Conservation (phyloP, 2,888 invertebrate genomes). For the Pachycephus smyrnensis region DNA sequence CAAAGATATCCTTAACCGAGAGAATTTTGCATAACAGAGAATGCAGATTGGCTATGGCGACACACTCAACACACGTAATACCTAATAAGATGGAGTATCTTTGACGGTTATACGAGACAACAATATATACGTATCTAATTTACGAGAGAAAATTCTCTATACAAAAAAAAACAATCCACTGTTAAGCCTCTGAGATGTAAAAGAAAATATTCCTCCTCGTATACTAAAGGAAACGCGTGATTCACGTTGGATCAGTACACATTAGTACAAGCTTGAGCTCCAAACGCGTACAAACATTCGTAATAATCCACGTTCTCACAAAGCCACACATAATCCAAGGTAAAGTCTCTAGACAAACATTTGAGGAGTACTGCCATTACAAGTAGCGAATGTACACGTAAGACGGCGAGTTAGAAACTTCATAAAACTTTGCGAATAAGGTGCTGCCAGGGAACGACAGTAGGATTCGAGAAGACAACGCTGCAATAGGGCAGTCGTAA, state of each 20-base stretch:
- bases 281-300: not conserved
- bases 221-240: not conserved
- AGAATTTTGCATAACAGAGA: not conserved
- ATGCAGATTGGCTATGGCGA: not conserved
- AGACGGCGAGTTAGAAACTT: not conserved
- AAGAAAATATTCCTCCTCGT: not conserved
- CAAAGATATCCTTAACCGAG: constrained; percentile 3
- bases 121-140: too few relatives aligned
- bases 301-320: not conserved
- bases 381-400: not conserved
- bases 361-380: not conserved
- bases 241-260: not conserved
- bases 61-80: not conserved
- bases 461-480: not conserved
- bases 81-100: not conserved
- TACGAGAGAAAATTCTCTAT: not conserved
- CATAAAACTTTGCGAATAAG: constrained; percentile 1
- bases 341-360: not conserved
- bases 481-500: not conserved
- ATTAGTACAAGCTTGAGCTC: not conserved
- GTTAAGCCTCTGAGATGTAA: not conserved
- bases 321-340: not conserved
- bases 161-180: not conserved
- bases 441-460: not conserved
- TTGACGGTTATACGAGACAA: not conserved